phyloP scores from a whole-genome alignment of 2,797 vertebrate species.

The Pampus argenteus region DNA sequence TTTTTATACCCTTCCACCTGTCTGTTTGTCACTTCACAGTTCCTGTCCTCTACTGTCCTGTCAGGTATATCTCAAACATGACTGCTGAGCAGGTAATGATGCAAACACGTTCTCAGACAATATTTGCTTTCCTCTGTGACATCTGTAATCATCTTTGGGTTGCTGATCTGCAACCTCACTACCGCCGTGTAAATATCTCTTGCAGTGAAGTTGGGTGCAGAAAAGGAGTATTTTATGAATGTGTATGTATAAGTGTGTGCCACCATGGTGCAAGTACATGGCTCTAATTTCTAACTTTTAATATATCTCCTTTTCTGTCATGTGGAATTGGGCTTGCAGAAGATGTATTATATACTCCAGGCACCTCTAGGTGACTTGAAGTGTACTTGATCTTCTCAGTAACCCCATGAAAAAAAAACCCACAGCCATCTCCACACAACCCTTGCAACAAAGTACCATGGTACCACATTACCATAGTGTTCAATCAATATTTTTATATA shows the following conservation, averaged over 20 bases:
- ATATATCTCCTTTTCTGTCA: no score
- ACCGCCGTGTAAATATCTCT: constrained; percentile 6
- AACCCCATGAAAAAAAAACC: no score
- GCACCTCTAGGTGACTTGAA: no score
- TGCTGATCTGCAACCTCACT: constrained; percentile 21
- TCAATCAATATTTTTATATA: no score
- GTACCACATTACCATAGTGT: no score
- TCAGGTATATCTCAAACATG: not conserved
- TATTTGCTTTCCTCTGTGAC: constrained; percentile 9
- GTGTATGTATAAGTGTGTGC: not conserved
- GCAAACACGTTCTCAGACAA: constrained; percentile 1
- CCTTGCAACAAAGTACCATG: no score
- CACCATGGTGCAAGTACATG: no score
- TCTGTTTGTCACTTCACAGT: not conserved
- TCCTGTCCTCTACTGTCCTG: not conserved
- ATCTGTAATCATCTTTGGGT: not conserved
- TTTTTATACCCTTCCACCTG: constrained; percentile 1
- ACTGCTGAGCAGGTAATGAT: constrained; percentile 5
- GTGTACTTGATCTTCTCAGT: no score
- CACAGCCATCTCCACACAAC: no score
- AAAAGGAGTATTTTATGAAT: constrained; percentile 23
- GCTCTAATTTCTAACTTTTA: no score
- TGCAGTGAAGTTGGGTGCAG: constrained; percentile 26
- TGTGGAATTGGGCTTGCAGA: no score
- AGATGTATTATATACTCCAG: no score